A percentile compares a stretch with the other conserved stretches of the same genome.
These are phyloP conservation scores for Diplodus sargus DNA, from an alignment of 2,797 vertebrate species.

Conservation along the genomic window DNA sequence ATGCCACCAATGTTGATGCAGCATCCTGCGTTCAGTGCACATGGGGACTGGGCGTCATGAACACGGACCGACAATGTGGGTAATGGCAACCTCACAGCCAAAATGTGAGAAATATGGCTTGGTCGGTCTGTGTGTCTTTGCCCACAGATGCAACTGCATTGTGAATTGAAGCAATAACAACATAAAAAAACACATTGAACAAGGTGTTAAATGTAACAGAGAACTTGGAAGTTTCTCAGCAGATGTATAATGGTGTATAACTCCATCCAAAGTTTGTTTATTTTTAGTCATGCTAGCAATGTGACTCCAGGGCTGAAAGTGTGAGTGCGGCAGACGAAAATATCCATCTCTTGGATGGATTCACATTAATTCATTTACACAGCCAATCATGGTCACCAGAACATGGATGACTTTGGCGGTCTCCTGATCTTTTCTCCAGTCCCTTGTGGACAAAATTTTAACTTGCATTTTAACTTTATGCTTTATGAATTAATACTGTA, in stretches of 20 bases:
- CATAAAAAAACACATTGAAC: constrained; percentile 1
- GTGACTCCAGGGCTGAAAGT: neutral
- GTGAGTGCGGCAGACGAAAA: neutral
- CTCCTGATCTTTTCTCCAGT: too few species aligned
- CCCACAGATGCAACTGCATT: constrained; percentile 13
- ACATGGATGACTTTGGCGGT: too few species aligned
- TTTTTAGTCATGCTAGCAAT: neutral
- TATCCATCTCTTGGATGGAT: neutral
- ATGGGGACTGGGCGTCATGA: neutral
- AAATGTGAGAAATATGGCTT: constrained; percentile 29
- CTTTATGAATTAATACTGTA: too few species aligned
- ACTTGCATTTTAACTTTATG: too few species aligned
- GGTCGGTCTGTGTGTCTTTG: constrained; percentile 26
- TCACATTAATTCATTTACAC: neutral
- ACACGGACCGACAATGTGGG: constrained; percentile 27
- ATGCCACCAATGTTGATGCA: constrained; percentile 10
- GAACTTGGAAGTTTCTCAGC: constrained; percentile 8
- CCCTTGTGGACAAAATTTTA: too few species aligned
- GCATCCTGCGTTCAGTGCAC: constrained; percentile 8
- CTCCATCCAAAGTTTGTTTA: neutral
- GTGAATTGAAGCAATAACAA: constrained; percentile 5
- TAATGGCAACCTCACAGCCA: constrained; percentile 18
- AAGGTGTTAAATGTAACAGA: neutral
- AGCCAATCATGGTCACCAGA: neutral
- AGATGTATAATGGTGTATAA: constrained; percentile 2